Conservation (phyloP, 2,888 invertebrate genomes). For the Drosophila neutralis region DNA sequence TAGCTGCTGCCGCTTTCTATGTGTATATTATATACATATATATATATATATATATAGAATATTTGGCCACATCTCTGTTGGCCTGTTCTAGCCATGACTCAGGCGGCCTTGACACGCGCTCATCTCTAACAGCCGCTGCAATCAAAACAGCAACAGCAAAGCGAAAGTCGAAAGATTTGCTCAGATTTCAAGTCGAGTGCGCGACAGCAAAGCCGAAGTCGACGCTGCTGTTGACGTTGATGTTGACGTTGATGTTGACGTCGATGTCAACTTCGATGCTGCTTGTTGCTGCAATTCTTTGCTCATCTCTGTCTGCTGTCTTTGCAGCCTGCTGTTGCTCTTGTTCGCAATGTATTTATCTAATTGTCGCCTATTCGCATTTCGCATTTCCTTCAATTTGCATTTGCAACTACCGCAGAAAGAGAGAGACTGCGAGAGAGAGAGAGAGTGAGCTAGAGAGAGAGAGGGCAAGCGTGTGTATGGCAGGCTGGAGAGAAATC, state of each 20-base stretch:
- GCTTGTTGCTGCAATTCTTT: slow-evolving; percentile 9
- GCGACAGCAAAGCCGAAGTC: slow-evolving; percentile 7
- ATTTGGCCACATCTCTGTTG: neutral
- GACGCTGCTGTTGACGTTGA: neutral
- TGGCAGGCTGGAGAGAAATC: slow-evolving; percentile 1
- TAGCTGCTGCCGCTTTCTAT: neutral
- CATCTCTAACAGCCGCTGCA: slow-evolving; percentile 7
- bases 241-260: slow-evolving; percentile 5
- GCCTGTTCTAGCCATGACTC: neutral
- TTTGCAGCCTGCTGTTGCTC: slow-evolving; percentile 24
- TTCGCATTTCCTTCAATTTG: slow-evolving; percentile 64
- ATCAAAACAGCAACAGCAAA: slow-evolving; percentile 11
- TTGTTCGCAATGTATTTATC: slow-evolving; percentile 59
- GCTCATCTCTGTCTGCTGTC: slow-evolving; percentile 16
- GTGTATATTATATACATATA: neutral
- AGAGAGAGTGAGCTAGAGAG: neutral
- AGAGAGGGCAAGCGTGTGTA: neutral
- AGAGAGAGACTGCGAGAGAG: slow-evolving; percentile 1
- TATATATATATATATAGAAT: neutral
- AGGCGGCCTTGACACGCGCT: neutral
- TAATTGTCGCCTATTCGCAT: slow-evolving; percentile 56
- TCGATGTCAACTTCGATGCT: neutral
- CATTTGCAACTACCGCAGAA: slow-evolving; percentile 2
- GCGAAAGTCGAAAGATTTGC: slow-evolving; percentile 9
- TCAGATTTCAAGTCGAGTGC: slow-evolving; percentile 36